Conservation (phyloP, 2,113 vertebrate genomes). For the Jaculus jaculus region DNA sequence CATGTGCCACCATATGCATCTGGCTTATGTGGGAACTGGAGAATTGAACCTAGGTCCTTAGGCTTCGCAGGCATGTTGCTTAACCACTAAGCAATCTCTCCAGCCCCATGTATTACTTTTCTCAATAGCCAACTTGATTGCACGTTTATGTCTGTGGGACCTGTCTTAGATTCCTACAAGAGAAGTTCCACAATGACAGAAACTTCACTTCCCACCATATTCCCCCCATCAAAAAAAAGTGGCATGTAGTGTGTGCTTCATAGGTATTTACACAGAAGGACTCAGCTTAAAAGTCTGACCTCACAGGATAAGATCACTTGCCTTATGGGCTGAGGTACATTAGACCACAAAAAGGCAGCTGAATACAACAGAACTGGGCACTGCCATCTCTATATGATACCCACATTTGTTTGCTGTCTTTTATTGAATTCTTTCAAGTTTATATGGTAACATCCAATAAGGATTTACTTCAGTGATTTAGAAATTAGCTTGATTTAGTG, state of each 20-base stretch:
- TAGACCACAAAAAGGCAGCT: not conserved
- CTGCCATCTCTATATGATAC: slow-evolving; percentile 7
- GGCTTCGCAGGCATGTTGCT: too few species aligned
- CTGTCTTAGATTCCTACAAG: not conserved
- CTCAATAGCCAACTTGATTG: not conserved
- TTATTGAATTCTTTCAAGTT: slow-evolving; percentile 57
- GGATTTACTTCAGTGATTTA: slow-evolving; percentile 51
- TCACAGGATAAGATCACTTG: not conserved
- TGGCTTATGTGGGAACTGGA: too few species aligned
- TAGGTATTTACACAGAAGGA: not conserved
- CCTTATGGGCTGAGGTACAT: not conserved
- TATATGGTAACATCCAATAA: not conserved
- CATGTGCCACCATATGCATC: too few species aligned
- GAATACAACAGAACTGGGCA: not conserved
- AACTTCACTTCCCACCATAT: not conserved
- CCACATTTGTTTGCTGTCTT: slow-evolving; percentile 41
- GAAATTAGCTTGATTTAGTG: slow-evolving; percentile 63
- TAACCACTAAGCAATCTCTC: too few species aligned
- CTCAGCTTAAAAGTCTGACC: not conserved
- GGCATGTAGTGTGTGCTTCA: not conserved
- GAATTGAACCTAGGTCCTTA: too few species aligned
- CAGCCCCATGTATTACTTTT: not conserved
- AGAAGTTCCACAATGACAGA: not conserved
- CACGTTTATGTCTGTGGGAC: not conserved
- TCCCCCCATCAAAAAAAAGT: not conserved